phyloP scores from a whole-genome alignment of 1,140 invertebrate species.

The Stenopsyche tienmushanensis region DNA sequence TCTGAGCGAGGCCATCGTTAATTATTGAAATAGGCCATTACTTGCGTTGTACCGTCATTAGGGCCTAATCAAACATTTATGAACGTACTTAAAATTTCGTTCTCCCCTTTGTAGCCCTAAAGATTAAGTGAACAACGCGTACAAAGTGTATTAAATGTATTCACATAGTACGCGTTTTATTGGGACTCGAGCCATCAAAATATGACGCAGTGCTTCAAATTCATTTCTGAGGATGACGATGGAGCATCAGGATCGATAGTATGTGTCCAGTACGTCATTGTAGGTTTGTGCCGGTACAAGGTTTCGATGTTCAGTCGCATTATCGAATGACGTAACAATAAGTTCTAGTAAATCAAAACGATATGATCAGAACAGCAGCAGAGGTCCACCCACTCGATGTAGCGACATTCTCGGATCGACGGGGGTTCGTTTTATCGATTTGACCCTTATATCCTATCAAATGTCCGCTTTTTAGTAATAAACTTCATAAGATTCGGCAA shows the following conservation, averaged over 20 bases:
- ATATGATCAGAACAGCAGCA: constrained; percentile 20
- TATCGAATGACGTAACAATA: constrained; percentile 24
- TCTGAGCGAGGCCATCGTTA: constrained; percentile 2
- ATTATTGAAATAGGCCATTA: constrained; percentile 34
- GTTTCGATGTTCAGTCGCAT: neutral
- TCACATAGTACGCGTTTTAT: too few species aligned
- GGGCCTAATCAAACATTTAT: constrained; percentile 31
- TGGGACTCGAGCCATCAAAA: too few species aligned
- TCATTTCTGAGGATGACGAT: neutral
- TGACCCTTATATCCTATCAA: constrained; percentile 23
- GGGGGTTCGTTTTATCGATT: constrained; percentile 30
- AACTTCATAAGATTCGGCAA: too few species aligned
- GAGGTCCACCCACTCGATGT: constrained; percentile 33
- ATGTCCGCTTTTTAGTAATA: neutral
- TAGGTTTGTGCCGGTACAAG: too few species aligned
- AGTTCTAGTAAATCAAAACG: constrained; percentile 30
- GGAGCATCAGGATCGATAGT: neutral
- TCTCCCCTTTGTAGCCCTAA: constrained; percentile 13
- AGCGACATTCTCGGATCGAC: constrained; percentile 23
- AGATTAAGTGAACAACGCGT: too few species aligned
- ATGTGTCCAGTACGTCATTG: too few species aligned
- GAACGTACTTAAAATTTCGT: constrained; percentile 21
- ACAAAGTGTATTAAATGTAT: too few species aligned
- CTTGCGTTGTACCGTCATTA: constrained; percentile 15
- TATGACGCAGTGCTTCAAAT: too few species aligned